Evolutionary conservation across 2,113 vertebrate genomes (phyloP).

Genomic region (Oxygymnocypris stewartii): DNA sequence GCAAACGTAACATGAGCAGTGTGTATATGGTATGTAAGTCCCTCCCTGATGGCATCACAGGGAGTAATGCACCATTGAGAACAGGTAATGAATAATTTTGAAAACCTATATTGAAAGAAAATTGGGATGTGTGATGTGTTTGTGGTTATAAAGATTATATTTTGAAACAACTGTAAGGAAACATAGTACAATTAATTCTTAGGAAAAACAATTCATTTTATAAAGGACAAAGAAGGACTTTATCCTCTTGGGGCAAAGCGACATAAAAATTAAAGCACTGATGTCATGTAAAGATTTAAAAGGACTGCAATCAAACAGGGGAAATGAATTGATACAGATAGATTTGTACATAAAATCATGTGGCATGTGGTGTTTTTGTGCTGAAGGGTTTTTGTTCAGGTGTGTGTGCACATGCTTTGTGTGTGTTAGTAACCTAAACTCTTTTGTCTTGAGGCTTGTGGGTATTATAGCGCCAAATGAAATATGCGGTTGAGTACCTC

Average conservation of each 20-base stretch:
- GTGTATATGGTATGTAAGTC: slow-evolving; percentile 36
- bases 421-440: slow-evolving; percentile 47
- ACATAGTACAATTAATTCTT: not conserved
- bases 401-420: slow-evolving; percentile 21
- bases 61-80: slow-evolving; percentile 33
- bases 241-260: not conserved
- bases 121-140: not conserved
- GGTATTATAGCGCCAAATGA: slow-evolving; percentile 46
- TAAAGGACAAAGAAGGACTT: not conserved
- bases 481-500: slow-evolving; percentile 50
- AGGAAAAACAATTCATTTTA: not conserved
- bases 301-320: not conserved
- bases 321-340: not conserved
- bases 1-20: slow-evolving; percentile 49
- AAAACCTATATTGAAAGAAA: not conserved
- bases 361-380: not conserved
- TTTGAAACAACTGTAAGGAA: not conserved
- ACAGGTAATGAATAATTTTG: slow-evolving; percentile 33
- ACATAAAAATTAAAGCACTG: too few relatives aligned
- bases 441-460: slow-evolving; percentile 39
- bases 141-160: not conserved
- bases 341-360: not conserved
- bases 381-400: slow-evolving; percentile 13
- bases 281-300: not conserved
- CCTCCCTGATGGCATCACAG: slow-evolving; percentile 22